These are phyloP conservation scores for Orthosia incerta DNA, from an alignment of 2,888 invertebrate genomes.

Conservation along the genomic window DNA sequence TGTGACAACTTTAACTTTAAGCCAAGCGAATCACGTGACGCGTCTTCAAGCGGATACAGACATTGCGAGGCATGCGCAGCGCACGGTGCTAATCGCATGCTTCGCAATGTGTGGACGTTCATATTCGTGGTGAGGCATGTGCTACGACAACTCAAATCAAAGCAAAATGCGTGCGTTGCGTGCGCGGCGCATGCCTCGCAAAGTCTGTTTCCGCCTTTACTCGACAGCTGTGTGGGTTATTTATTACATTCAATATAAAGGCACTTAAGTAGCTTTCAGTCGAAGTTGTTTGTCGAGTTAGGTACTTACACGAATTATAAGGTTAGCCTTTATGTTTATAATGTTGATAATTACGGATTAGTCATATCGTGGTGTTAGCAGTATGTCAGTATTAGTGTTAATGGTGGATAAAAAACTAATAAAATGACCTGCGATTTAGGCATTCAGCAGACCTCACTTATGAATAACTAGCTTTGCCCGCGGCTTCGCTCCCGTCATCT, in stretches of 20 bases:
- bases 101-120: no score
- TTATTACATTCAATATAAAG: neutral
- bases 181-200: no score
- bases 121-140: no score
- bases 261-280: neutral
- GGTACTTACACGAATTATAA: neutral
- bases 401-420: neutral
- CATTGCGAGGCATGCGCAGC: no score
- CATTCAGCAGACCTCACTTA: neutral
- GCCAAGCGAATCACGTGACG: conserved; percentile 17
- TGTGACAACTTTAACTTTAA: conserved; percentile 36
- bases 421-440: neutral
- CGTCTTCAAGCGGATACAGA: no score
- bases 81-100: no score
- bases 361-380: neutral
- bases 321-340: neutral
- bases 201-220: no score
- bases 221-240: neutral
- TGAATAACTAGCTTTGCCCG: no score
- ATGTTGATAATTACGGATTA: neutral
- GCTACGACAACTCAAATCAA: no score
- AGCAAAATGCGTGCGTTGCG: no score
- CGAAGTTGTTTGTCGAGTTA: neutral
- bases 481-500: no score
- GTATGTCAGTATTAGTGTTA: neutral